phyloP scores from a whole-genome alignment of 53 echinoderm and acorn worm genomes.

The Holothuria leucospilota region DNA sequence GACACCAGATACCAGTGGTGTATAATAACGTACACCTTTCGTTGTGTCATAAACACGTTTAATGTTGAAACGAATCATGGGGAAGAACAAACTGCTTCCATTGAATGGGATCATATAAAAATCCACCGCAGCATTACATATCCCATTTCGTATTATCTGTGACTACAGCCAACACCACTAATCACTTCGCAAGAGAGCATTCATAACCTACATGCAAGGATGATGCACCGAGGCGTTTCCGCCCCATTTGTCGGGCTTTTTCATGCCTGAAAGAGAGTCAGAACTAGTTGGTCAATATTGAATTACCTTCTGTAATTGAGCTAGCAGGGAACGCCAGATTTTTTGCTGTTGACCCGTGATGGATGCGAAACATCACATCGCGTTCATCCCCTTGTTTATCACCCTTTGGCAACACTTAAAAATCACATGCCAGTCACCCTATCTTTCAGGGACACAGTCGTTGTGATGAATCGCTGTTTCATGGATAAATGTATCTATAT shows the following conservation, averaged over 20 bases:
- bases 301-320: conserved; percentile 43
- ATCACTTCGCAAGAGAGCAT: no score
- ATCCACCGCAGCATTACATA: no score
- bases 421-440: conserved; percentile 27
- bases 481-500: no score
- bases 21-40: no score
- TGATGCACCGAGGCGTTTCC: conserved; percentile 35
- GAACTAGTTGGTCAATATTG: conserved; percentile 33
- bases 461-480: no score
- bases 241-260: conserved; percentile 37
- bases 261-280: conserved; percentile 10
- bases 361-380: conserved; percentile 26
- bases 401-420: conserved; percentile 42
- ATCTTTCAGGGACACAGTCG: not conserved
- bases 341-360: conserved; percentile 27
- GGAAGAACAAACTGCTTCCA: no score
- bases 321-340: conserved; percentile 10
- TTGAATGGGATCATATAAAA: no score
- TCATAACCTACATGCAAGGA: not conserved
- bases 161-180: no score
- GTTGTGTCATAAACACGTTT: no score
- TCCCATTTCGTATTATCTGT: no score
- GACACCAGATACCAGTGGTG: no score
- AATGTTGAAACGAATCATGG: no score
- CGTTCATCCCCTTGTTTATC: conserved; percentile 13